These are phyloP conservation scores for Arothron firmamentum DNA, from an alignment of 2,113 vertebrate species.

Conservation along the genomic window DNA sequence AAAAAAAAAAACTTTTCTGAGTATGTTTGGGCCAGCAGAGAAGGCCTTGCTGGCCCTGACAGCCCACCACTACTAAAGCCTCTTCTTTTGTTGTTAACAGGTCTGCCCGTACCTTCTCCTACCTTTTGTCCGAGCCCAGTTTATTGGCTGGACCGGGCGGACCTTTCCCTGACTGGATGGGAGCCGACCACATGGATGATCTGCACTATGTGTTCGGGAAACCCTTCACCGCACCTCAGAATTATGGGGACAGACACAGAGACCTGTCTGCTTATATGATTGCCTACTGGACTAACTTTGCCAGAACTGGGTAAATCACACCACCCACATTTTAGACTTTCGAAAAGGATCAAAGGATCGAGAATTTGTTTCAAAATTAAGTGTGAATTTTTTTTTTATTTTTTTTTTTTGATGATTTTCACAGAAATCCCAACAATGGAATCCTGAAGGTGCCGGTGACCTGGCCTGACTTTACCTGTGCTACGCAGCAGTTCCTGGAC, in stretches of 20 bases:
- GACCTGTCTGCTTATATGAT: constrained; percentile 81
- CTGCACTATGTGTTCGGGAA: constrained; percentile 92
- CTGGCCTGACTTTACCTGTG: constrained; percentile 71
- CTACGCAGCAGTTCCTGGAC: constrained; percentile 68
- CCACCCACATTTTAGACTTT: neutral
- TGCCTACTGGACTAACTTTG: constrained; percentile 97
- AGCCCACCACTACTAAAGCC: constrained; percentile 65
- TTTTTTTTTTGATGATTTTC: no score
- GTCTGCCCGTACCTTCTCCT: constrained; percentile 82
- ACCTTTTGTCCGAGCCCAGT: constrained; percentile 81
- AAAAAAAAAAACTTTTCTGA: no score
- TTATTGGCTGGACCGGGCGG: constrained; percentile 65
- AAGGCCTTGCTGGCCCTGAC: no score
- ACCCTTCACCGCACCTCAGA: constrained; percentile 79
- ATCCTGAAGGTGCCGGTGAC: constrained; percentile 61
- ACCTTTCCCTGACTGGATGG: constrained; percentile 84
- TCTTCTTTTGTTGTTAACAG: constrained; percentile 52
- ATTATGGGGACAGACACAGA: constrained; percentile 80
- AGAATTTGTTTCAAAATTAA: no score
- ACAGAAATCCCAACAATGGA: constrained; percentile 85
- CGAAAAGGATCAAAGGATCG: neutral
- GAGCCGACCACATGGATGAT: constrained; percentile 89
- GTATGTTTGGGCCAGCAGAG: no score
- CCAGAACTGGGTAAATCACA: constrained; percentile 82
- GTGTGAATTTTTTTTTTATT: neutral